These are phyloP conservation scores for Colaptes auratus DNA, from an alignment of 2,113 vertebrate species.

Conservation along the genomic window DNA sequence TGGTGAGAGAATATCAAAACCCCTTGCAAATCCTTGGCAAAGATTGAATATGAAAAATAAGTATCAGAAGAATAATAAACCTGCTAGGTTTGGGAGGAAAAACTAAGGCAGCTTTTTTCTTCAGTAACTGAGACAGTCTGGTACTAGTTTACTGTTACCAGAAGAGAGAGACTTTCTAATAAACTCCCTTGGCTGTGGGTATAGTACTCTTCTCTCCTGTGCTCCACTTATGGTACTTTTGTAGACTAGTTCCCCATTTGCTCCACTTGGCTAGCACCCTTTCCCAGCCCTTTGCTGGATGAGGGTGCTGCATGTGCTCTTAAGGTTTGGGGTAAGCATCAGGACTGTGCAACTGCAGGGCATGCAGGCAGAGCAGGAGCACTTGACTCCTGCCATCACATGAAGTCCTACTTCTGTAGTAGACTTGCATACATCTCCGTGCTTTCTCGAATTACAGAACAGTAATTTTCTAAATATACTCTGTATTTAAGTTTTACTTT, in stretches of 20 bases:
- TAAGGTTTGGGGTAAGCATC: fast-evolving
- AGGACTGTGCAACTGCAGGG: too few relatives aligned
- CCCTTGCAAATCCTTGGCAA: not conserved
- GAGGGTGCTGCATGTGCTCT: not conserved
- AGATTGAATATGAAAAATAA: not conserved
- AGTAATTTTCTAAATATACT: not conserved
- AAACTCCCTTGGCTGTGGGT: fast-evolving
- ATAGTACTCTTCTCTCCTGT: fast-evolving
- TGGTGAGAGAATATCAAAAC: not conserved
- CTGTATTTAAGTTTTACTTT: not conserved
- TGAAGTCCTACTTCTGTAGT: not conserved
- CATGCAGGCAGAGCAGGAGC: not conserved
- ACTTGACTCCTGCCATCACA: fast-evolving
- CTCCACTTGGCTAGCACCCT: not conserved
- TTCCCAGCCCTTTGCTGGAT: not conserved
- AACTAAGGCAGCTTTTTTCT: not conserved
- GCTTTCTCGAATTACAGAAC: not conserved
- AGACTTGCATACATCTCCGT: not conserved
- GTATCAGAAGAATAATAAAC: not conserved
- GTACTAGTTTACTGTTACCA: not conserved
- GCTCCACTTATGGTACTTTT: not conserved
- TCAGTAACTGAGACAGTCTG: not conserved
- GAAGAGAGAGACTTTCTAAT: not conserved
- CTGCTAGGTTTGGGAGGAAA: not conserved
- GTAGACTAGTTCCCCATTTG: fast-evolving